phyloP scores from a whole-genome alignment of 2,797 vertebrate genomes.

The Botia almorhae region DNA sequence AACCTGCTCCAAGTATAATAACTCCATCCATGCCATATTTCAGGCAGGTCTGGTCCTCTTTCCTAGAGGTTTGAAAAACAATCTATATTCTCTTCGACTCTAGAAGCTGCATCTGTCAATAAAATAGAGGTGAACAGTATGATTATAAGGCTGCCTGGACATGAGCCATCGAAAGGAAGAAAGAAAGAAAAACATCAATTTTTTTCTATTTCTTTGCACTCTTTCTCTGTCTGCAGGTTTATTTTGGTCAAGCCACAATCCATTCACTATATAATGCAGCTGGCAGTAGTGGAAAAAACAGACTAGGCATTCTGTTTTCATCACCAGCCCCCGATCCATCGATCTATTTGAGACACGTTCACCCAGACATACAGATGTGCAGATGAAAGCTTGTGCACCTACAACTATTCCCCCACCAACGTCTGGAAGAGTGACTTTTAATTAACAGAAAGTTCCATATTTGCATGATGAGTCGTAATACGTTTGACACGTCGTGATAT shows the following conservation, averaged over 20 bases:
- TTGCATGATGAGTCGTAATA: constrained; percentile 51
- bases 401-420: constrained; percentile 27
- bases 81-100: constrained; percentile 67
- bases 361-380: constrained; percentile 36
- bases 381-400: constrained; percentile 33
- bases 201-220: neutral
- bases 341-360: constrained; percentile 40
- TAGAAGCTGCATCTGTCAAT: constrained; percentile 81
- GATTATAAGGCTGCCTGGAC: constrained; percentile 80
- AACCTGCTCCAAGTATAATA: constrained; percentile 73
- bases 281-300: constrained; percentile 72
- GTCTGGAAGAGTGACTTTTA: constrained; percentile 41
- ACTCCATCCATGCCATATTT: constrained; percentile 66
- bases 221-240: constrained; percentile 64
- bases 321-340: constrained; percentile 45
- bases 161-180: constrained; percentile 67
- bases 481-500: constrained; percentile 47
- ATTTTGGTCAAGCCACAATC: constrained; percentile 71
- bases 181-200: constrained; percentile 22
- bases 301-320: constrained; percentile 71
- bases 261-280: constrained; percentile 68
- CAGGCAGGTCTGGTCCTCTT: constrained; percentile 69
- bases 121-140: constrained; percentile 74
- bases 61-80: constrained; percentile 73
- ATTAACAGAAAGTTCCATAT: constrained; percentile 57